Percentiles rank a stretch among this genome's conserved stretches.
Evolutionary conservation across 2,113 vertebrate species (phyloP).

Genomic region (Hemiprocne comata): DNA sequence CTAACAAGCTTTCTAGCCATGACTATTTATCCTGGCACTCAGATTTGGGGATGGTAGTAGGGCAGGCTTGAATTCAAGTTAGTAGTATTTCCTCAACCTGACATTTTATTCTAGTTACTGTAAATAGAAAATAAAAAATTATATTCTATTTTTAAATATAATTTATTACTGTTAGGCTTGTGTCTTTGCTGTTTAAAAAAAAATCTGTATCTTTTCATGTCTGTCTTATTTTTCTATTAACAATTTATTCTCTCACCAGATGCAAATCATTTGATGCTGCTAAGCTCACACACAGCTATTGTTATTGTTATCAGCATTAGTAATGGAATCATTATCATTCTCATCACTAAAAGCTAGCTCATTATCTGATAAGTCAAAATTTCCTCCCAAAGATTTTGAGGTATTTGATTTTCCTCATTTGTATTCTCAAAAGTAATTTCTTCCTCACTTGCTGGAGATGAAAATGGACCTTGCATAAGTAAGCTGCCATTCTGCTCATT

Average conservation of each 20-base stretch:
- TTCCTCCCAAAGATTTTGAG: conserved; percentile 52
- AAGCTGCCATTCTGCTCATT: conserved; percentile 61
- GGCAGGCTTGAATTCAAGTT: background rate
- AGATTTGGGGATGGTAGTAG: background rate
- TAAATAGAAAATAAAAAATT: background rate
- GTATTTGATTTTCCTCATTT: conserved; percentile 72
- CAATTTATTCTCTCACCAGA: conserved; percentile 35
- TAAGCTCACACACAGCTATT: conserved; percentile 33
- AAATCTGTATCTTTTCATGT: background rate
- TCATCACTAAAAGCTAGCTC: conserved; percentile 62
- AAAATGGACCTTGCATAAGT: conserved; percentile 57
- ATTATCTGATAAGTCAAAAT: conserved; percentile 75
- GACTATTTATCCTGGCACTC: background rate
- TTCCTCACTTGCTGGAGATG: conserved; percentile 54
- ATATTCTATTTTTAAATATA: background rate
- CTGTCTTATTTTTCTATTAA: conserved; percentile 19
- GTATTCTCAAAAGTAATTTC: conserved; percentile 59
- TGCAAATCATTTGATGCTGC: conserved; percentile 13
- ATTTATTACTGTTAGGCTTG: background rate
- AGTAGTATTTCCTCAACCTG: background rate
- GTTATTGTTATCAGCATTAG: conserved; percentile 61
- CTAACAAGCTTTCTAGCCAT: background rate
- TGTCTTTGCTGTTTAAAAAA: background rate
- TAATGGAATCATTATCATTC: conserved; percentile 69
- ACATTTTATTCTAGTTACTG: background rate